Percentiles rank a stretch among this genome's conserved stretches.
These are phyloP conservation scores for Ictalurus punctatus DNA, from an alignment of 2,113 vertebrate genomes.

Conservation along the genomic window DNA sequence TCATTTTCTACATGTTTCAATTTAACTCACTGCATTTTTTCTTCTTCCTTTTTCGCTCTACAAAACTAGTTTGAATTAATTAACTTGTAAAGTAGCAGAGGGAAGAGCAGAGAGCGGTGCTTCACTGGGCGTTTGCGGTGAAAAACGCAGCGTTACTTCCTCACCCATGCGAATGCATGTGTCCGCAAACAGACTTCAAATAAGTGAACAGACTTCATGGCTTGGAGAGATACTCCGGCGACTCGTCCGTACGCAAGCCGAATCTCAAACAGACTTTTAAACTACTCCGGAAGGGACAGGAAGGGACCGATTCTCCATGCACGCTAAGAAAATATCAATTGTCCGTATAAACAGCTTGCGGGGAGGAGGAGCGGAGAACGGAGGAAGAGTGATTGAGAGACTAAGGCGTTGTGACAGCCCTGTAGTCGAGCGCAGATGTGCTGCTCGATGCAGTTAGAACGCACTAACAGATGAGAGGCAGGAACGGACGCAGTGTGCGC, in stretches of 20 bases:
- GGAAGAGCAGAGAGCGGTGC: background rate
- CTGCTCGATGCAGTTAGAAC: constrained; percentile 63
- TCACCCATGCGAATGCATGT: constrained; percentile 4
- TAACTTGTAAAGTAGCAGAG: constrained; percentile 43
- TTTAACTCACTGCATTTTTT: constrained; percentile 38
- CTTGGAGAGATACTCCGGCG: background rate
- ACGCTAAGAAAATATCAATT: constrained; percentile 49
- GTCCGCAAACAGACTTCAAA: background rate
- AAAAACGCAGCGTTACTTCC: constrained; percentile 20
- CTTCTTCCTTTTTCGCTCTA: background rate
- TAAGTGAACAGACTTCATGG: background rate
- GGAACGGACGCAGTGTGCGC: background rate
- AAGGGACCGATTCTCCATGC: background rate
- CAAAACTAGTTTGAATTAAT: constrained; percentile 60
- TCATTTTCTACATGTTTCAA: constrained; percentile 59
- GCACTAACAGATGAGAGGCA: constrained; percentile 49
- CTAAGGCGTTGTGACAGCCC: constrained; percentile 66
- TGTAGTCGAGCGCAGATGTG: constrained; percentile 58
- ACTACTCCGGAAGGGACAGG: background rate
- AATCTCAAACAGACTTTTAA: constrained; percentile 30
- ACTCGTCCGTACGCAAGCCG: background rate
- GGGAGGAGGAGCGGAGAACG: constrained; percentile 2
- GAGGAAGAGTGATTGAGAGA: constrained; percentile 54
- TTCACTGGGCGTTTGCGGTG: background rate
- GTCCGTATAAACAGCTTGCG: constrained; percentile 31